Evolutionary conservation across 2,113 vertebrate species (phyloP), one percentile per base, ranked within the genome.

Genomic region (Cyprinodon tularosa): DNA sequence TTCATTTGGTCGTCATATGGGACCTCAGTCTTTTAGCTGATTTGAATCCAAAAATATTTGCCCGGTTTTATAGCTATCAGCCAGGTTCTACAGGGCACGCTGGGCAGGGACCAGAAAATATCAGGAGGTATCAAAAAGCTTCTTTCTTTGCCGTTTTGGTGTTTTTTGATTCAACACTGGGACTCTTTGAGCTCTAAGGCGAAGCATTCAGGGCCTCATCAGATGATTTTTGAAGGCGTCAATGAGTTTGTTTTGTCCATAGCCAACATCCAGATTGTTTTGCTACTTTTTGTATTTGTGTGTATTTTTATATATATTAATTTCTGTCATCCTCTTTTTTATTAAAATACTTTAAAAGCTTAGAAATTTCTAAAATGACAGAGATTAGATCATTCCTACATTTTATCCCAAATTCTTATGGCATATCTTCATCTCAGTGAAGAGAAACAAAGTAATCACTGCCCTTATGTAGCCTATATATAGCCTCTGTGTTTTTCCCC

Each of bases 301-400:
- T 92, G 90, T 94, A 92, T 94, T 93, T 93, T 94, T 95, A 93
- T 94, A 93, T 95, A 94, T 94, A 94, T 94, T 92, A 91, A 92
- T 90, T 94, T 93, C 90, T 92, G 89, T 94, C 91, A 79, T 93
- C 92, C 93, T 92, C 91, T 93, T 94, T 61, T 94, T 93, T 94
- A 93, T 94, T 95, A 91, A 90, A 94, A 90, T 91, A 90, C 93
- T 94, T 93, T 93, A 92, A 93, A 85, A 94, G 90, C 90, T 91
- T 87, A 82, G 89, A 89, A 91, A 90, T 94, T 94, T 94, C 83
- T 88, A 88, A 92, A 88, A 79, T 88, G 83, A 90, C 79, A 88
- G 76, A 74, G 72, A 0, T 5, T 53, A 86, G 74, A 86, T 91
- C 90, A 90, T 93, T 91, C 90, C 88, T 83, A 81, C 42, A 20